Percentiles rank a stretch among this genome's conserved stretches.
Evolutionary conservation across 2,113 vertebrate genomes (phyloP).

Genomic region (Uria lomvia): DNA sequence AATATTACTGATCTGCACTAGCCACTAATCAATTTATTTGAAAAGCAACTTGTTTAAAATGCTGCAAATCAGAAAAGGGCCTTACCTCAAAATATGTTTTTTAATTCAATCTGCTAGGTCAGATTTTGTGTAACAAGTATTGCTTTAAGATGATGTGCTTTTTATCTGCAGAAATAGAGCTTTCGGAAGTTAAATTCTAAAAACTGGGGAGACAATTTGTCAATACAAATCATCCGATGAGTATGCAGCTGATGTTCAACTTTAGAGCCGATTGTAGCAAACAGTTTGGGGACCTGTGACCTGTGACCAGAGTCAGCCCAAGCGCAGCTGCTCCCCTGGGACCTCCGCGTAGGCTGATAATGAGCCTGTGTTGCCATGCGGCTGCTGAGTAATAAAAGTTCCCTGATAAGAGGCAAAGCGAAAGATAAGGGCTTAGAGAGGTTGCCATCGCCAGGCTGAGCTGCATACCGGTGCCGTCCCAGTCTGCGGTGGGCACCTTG

Average conservation of each 20-base stretch:
- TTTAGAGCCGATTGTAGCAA: background rate
- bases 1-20: background rate
- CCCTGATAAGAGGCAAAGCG: background rate
- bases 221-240: background rate
- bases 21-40: background rate
- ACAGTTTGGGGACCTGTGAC: background rate
- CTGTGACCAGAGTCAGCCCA: background rate
- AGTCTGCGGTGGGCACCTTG: too few relatives aligned
- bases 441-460: background rate
- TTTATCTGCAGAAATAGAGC: background rate
- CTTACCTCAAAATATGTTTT: background rate
- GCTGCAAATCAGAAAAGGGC: background rate
- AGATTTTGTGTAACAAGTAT: background rate
- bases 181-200: background rate
- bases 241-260: background rate
- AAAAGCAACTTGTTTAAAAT: background rate
- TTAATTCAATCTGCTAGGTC: background rate
- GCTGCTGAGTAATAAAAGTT: background rate
- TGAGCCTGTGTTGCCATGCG: background rate
- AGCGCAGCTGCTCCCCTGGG: background rate
- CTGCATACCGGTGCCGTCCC: rapidly evolving
- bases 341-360: rapidly evolving
- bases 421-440: background rate
- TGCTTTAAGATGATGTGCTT: background rate
- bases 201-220: background rate